Evolutionary conservation across 2,888 invertebrate genomes (phyloP), one percentile per base, ranked within the genome.

Genomic region (Strigamia transsilvanica): DNA sequence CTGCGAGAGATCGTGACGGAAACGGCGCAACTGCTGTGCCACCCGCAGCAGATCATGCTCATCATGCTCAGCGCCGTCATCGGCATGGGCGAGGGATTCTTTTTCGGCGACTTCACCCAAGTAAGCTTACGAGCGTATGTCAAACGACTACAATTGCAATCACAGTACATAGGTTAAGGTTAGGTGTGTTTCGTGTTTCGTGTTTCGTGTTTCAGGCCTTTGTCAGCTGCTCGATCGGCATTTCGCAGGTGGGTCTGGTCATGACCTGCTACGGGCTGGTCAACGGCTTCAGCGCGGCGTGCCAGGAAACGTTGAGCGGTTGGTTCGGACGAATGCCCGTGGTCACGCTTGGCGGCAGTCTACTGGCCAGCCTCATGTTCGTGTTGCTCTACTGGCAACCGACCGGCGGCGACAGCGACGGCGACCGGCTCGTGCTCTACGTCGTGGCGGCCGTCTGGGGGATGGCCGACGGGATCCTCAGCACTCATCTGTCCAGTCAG

Each of bases 91-190:
- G 77, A 73, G 73, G 81, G 81, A 12, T 81, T 81, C 23, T 73
- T 81, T 21, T 81, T 73, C 66, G 81, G 81, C 13, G 81, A 81
- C 38, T 81, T 21, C 66, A 81, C 81, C 18, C 41, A 73, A 73
- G 81, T 81, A 77, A n/a, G 2, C 15, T 42, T 12, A n/a, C n/a
- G n/a, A n/a, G n/a, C n/a, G n/a, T n/a, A n/a, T n/a, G n/a, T n/a
- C n/a, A n/a, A n/a, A n/a, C n/a, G n/a, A n/a, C n/a, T n/a, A n/a
- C n/a, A n/a, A n/a, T n/a, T n/a, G n/a, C n/a, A n/a, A n/a, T n/a
- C n/a, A n/a, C n/a, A n/a, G n/a, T n/a, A n/a, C n/a, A n/a, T n/a
- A n/a, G n/a, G n/a, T n/a, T n/a, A n/a, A n/a, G n/a, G n/a, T n/a
- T n/a, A n/a, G n/a, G n/a, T n/a, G n/a, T n/a, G n/a, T n/a, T n/a